These are phyloP conservation scores for Alitta virens DNA, from an alignment of 2,888 invertebrate genomes.

Conservation along the genomic window DNA sequence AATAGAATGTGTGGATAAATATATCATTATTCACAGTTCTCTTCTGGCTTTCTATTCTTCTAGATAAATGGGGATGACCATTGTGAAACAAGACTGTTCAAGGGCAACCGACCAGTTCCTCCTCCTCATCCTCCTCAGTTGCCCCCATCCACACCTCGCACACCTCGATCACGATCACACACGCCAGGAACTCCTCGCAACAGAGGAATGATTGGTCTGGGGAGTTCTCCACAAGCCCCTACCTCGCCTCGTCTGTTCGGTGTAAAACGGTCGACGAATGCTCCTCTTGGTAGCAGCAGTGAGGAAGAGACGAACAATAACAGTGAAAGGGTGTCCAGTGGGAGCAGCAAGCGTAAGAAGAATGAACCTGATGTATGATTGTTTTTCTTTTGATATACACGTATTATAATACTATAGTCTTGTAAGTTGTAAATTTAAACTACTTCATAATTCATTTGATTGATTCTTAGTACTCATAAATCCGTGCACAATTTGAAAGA, in stretches of 20 bases:
- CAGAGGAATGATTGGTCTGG: neutral
- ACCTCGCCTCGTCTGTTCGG: conserved; percentile 11
- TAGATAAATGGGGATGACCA: conserved; percentile 18
- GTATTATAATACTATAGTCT: no score
- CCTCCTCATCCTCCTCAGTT: conserved; percentile 13
- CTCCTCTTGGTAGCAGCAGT: conserved; percentile 7
- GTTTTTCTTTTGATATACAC: no score
- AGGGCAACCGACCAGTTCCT: conserved; percentile 11
- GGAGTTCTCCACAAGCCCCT: conserved; percentile 2
- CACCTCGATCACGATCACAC: conserved; percentile 7
- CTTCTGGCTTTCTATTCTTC: neutral
- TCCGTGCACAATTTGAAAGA: no score
- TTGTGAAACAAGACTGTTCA: conserved; percentile 2
- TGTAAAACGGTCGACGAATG: conserved; percentile 16
- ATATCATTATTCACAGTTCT: no score
- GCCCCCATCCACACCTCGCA: conserved; percentile 17
- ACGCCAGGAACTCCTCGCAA: neutral
- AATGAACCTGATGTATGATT: neutral
- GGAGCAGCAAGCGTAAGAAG: conserved; percentile 16
- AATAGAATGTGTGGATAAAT: no score
- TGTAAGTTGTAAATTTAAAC: no score
- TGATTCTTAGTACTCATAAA: no score
- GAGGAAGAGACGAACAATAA: neutral
- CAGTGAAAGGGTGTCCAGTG: conserved; percentile 5
- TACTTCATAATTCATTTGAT: no score